Base-by-base conservation (phyloP, 2,888 invertebrate species). In the Cybosia mesomella region DNA sequence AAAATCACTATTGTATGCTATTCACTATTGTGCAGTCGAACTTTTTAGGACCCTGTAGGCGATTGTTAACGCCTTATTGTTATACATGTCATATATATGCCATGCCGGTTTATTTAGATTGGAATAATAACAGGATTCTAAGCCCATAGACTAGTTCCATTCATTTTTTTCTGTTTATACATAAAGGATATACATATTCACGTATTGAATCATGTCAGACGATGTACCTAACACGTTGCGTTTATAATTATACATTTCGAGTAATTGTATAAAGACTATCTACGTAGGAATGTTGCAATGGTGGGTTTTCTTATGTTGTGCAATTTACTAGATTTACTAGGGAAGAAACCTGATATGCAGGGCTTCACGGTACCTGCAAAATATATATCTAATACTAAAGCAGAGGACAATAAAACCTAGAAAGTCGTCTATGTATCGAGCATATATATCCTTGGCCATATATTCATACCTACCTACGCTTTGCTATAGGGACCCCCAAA, bases 61-160 rank as follows among this genome's bases (percentile, higher is more conserved):
- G 88, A 93, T 93, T 93, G 93, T 93, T 92, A 90, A 87, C 87
- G 88, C 89, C 86, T 89, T 88, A 93, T 92, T 92, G 92, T 92
- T 91, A 86, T 82, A 82, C 75, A 76, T 79, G 75, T 83, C 83
- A 82, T 82, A 86, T 86, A n/a, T n/a, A n/a, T n/a, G n/a, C n/a
- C 5, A 86, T 85, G 86, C 83, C 81, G 83, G 87, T 87, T 86
- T 88, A 90, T 91, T 88, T 87, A 85, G 83, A 87, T 87, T 84
- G 85, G 84, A 89, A 90, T 89, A 90, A 91, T 89, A 90, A 89
- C 85, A 86, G 83, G 85, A 87, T 85, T 83, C 83, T 84, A 80
- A 83, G 81, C 76, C 81, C 81, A 82, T 82, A 77, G 77, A 82
- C 75, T 63, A 76, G 77, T 75, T 80, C 73, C 68, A 80, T 81